Base-by-base conservation (phyloP, 2,888 invertebrate species). In the Trypoxylon attenuatum region DNA sequence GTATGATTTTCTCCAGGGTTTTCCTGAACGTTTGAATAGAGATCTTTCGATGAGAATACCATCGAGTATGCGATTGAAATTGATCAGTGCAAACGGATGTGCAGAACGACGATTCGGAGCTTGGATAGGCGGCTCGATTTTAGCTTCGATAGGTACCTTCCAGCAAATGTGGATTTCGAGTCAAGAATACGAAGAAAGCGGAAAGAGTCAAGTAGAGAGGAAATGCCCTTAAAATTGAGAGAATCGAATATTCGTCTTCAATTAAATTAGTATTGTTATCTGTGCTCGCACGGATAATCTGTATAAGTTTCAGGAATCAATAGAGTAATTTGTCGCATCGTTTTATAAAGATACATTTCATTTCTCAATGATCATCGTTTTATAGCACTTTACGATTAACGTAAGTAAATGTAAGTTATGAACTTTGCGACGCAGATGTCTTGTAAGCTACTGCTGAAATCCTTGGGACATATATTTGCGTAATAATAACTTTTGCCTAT, bases 111-210 rank as follows among this genome's bases (percentile, higher is more conserved):
- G 98, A 56, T 99, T 98, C 88, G 98, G 98, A 3, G 94, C 98
- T 0, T 99, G 99, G 99, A 98, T 99, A 69, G 99, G 96, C 25
- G 99, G 99, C 2, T 99, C 99, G 0, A 99, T 99, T 80, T 89
- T 99, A 46, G 99, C 98, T 0, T 99, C 99, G 0, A 94, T 99
- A 82, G 99, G 99, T 5, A 97, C 98, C 16, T 99, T 99, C 90
- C 99, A 99, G 84, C 99, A 99, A 88, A 98, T 99, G 97, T 99
- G 99, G 99, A 97, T 99, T 78, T 98, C 98, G 0, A 97, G 97
- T 78, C 98, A 98, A 87, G 99, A 99, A 87, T 99, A 99, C 87
- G 98, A 99, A 82, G 99, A 99, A 85, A 95, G 94, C 0, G 99
- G 99, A 19, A 98, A 98, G 84, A 92, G 94, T 33, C 98, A 98